These are phyloP conservation scores for Albula goreensis DNA, from an alignment of 2,113 vertebrate species.

Conservation along the genomic window DNA sequence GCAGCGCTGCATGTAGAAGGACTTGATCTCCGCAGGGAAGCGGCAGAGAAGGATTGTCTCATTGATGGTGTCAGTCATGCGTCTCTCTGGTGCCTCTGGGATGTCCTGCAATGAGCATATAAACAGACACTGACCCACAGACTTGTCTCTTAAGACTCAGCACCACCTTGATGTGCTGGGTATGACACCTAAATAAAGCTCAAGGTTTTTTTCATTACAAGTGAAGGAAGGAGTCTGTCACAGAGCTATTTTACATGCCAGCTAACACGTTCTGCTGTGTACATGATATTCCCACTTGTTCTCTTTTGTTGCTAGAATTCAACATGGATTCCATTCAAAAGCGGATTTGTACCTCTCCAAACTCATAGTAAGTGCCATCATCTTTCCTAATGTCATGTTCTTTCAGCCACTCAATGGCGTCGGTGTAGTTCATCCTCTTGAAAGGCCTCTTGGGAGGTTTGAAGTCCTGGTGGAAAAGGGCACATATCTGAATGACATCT, in stretches of 20 bases:
- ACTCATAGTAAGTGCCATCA: slow-evolving; percentile 89
- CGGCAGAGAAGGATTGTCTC: slow-evolving; percentile 94
- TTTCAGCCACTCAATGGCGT: slow-evolving; percentile 87
- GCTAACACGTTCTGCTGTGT: too few relatives aligned
- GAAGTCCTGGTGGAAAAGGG: slow-evolving; percentile 72
- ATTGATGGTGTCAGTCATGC: slow-evolving; percentile 94
- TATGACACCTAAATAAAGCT: too few relatives aligned
- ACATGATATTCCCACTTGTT: too few relatives aligned
- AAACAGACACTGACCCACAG: background rate
- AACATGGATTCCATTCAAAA: background rate
- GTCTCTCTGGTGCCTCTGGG: slow-evolving; percentile 90
- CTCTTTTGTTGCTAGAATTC: too few relatives aligned
- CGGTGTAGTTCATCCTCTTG: slow-evolving; percentile 86
- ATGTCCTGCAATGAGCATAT: slow-evolving; percentile 77
- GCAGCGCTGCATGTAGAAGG: slow-evolving; percentile 99
- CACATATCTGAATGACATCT: too few relatives aligned
- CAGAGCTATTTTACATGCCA: too few relatives aligned
- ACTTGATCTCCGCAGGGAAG: slow-evolving; percentile 93
- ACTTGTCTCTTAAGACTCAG: too few relatives aligned
- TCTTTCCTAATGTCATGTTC: slow-evolving; percentile 90
- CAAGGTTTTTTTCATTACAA: too few relatives aligned
- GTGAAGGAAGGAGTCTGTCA: too few relatives aligned
- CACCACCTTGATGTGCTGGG: too few relatives aligned
- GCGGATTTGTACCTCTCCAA: slow-evolving; percentile 80
- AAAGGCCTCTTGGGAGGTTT: slow-evolving; percentile 88